Evolutionary conservation across 2,888 invertebrate species (phyloP), one percentile per base, ranked within the genome.

Genomic region (Tachina lurida): DNA sequence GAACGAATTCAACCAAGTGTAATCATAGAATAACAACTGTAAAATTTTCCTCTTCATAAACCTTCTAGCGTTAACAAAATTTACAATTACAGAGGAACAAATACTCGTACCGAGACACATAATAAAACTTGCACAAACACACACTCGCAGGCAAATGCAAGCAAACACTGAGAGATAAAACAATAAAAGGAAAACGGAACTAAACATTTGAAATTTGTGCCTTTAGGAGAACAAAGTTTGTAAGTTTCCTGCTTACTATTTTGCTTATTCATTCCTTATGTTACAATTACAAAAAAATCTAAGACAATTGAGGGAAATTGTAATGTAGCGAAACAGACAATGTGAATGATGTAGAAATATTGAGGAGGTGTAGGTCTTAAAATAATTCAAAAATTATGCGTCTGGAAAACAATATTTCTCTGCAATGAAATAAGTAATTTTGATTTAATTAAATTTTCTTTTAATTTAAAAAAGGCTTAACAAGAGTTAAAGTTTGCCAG

Each of bases 1-100:
- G n/a, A 63, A 71, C 63, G 63, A 79, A 56, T 71, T 79, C 56
- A 82, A 73, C 84, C 85, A 83, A 86, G 71, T 84, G 84, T 87
- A 88, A 88, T 88, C 85, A 67, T 83, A 75, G 84, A 82, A 88
- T 88, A 87, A 87, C 85, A 88, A 88, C 84, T 84, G 79, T 85
- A 84, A 87, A 87, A 88, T 87, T 81, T 83, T 84, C 77, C 85
- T 79, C 63, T 56, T 79, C 84, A 84, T 63, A 77, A 84, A 75
- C 71, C 31, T 65, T 58, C 52, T 22, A 70, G 73, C 56, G 67
- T 62, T 19, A 60, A 63, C 47, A 70, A 39, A 74, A 63, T 62
- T 49, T 62, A 12, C 10, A 54, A 49, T 63, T 19, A 56, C 71
- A 76, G 31, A 31, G 56, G 58, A 67, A 65, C 45, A 76, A 63